A percentile compares a stretch with the other conserved stretches of the same genome.
Evolutionary conservation across 2,888 invertebrate genomes (phyloP).

Genomic region (Morinoia aosen): DNA sequence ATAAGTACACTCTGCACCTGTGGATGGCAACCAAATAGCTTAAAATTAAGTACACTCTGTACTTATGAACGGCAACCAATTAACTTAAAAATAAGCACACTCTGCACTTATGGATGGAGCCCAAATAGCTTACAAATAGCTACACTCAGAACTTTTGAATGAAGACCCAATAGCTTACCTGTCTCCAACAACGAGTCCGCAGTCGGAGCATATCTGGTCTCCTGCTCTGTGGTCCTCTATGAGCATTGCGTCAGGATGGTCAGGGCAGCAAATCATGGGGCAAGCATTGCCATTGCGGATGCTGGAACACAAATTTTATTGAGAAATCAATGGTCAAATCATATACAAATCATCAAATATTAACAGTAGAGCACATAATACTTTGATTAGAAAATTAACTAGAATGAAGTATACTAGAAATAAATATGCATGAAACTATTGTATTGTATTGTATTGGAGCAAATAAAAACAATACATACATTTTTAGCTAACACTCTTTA

Average conservation of each 20-base stretch:
- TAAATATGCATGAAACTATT: not conserved
- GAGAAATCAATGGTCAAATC: not conserved
- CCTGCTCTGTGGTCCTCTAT: slow-evolving; percentile 99
- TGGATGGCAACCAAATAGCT: no score
- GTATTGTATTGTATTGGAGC: not conserved
- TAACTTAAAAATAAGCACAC: no score
- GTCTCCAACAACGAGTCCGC: slow-evolving; percentile 99
- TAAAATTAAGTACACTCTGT: no score
- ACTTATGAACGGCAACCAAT: no score
- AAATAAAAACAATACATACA: not conserved
- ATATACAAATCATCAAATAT: not conserved
- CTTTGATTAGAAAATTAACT: not conserved
- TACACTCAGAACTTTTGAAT: not conserved
- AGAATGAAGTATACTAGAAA: not conserved
- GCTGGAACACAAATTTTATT: not conserved
- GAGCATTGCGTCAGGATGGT: slow-evolving; percentile 95
- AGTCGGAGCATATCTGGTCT: slow-evolving; percentile 98
- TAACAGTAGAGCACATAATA: not conserved
- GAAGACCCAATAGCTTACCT: slow-evolving; percentile 76
- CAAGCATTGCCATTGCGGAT: slow-evolving; percentile 7
- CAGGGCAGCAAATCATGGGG: slow-evolving; percentile 82
- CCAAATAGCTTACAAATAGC: no score
- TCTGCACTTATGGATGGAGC: no score
- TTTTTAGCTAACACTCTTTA: not conserved
- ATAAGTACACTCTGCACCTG: no score